phyloP scores from a whole-genome alignment of 2,113 vertebrate species.

The Daubentonia madagascariensis region DNA sequence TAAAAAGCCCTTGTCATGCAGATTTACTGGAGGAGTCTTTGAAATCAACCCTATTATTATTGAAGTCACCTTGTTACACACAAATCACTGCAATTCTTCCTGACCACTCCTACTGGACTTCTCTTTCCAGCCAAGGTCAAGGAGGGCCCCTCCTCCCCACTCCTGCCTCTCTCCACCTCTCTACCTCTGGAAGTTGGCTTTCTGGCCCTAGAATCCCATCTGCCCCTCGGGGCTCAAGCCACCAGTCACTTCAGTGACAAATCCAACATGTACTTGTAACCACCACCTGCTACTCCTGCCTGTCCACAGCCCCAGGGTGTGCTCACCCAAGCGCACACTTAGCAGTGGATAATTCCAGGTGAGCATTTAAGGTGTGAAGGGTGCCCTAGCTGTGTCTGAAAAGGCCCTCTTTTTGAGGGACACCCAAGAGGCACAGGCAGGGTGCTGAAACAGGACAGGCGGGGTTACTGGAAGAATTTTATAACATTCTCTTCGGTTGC shows the following conservation, averaged over 20 bases:
- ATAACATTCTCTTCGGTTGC: background rate
- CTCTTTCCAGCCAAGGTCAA: background rate
- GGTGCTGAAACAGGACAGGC: background rate
- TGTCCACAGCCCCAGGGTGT: accelerated
- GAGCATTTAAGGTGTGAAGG: accelerated
- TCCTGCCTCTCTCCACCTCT: accelerated
- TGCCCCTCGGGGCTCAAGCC: background rate
- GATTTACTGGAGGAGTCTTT: background rate
- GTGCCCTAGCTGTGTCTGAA: accelerated
- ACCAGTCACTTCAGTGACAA: background rate
- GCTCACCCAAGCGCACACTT: background rate
- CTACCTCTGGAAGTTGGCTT: background rate
- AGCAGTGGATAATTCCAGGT: background rate
- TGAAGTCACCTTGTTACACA: background rate
- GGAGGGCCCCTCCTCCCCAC: too few species aligned
- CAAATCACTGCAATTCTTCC: accelerated
- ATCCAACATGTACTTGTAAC: accelerated
- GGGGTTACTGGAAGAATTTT: accelerated
- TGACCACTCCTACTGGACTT: background rate
- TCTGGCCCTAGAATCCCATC: background rate
- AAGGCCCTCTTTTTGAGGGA: background rate
- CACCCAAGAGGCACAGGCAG: accelerated
- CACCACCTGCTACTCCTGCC: too few species aligned
- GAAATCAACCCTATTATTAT: too few species aligned
- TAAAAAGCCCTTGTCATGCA: too few species aligned